phyloP scores from a whole-genome alignment of 2,113 vertebrate genomes.

The Platycercus adscitus region DNA sequence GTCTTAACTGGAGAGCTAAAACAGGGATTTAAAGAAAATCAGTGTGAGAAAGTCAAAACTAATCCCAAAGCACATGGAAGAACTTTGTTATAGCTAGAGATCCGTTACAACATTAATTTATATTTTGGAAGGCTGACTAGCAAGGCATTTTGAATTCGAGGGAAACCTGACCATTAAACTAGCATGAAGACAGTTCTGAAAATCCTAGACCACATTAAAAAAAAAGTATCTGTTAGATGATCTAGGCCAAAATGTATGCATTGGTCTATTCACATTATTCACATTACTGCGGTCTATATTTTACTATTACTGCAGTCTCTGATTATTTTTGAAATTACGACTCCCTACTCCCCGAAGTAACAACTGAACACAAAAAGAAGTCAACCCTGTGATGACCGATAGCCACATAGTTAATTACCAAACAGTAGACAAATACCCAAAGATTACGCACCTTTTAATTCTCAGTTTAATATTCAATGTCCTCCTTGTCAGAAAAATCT shows the following conservation, averaged over 20 bases:
- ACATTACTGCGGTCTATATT: not conserved
- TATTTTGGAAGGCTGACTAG: not conserved
- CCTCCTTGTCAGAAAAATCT: not conserved
- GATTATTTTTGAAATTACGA: not conserved
- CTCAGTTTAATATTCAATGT: not conserved
- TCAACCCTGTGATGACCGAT: not conserved
- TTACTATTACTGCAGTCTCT: not conserved
- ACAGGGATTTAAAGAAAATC: not conserved
- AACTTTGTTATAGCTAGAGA: not conserved
- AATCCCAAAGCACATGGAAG: not conserved
- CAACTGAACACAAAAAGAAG: not conserved
- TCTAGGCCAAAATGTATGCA: not conserved
- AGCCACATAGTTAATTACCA: not conserved
- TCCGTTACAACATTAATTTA: not conserved
- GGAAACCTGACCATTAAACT: not conserved
- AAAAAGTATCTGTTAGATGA: not conserved
- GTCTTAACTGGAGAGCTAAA: constrained; percentile 1
- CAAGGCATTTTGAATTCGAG: not conserved
- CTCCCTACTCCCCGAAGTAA: not conserved
- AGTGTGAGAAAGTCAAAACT: not conserved
- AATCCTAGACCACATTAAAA: not conserved
- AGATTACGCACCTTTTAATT: not conserved
- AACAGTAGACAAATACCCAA: not conserved
- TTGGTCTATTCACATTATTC: not conserved
- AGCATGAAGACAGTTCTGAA: not conserved